phyloP scores from a whole-genome alignment of 2,113 vertebrate genomes.

The Tursiops truncatus region DNA sequence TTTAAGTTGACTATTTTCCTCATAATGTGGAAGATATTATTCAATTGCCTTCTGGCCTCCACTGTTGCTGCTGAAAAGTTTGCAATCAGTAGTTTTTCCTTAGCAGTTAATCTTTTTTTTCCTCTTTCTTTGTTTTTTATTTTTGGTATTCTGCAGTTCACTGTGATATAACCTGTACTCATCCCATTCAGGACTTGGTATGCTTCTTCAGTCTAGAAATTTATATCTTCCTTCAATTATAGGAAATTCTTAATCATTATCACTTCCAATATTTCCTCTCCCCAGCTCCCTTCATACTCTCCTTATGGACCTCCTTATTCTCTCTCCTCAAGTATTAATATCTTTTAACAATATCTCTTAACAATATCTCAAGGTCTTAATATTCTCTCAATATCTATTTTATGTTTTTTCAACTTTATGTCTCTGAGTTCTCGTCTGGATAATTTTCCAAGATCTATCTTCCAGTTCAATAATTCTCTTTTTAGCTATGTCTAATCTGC shows the following conservation, averaged over 20 bases:
- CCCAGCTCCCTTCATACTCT: background rate
- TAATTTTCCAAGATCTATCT: background rate
- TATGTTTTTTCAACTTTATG: background rate
- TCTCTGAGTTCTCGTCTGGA: background rate
- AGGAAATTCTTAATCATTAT: background rate
- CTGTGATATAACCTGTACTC: background rate
- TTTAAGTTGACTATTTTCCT: background rate
- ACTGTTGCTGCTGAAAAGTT: background rate
- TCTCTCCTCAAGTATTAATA: background rate
- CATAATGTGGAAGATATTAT: background rate
- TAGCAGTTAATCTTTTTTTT: background rate
- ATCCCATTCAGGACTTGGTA: background rate
- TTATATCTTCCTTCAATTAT: background rate
- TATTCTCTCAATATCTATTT: background rate
- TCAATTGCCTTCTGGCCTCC: background rate
- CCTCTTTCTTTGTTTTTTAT: background rate
- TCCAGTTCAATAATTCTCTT: conserved; percentile 8
- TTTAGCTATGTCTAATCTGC: background rate
- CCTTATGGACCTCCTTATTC: background rate
- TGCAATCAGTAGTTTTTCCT: background rate
- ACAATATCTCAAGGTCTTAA: background rate
- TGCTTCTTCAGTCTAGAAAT: background rate
- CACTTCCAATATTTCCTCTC: background rate
- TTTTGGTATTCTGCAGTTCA: background rate
- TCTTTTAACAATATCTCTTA: background rate